Evolutionary conservation across 2,888 invertebrate species (phyloP).

Genomic region (Minunthozetes semirufus): DNA sequence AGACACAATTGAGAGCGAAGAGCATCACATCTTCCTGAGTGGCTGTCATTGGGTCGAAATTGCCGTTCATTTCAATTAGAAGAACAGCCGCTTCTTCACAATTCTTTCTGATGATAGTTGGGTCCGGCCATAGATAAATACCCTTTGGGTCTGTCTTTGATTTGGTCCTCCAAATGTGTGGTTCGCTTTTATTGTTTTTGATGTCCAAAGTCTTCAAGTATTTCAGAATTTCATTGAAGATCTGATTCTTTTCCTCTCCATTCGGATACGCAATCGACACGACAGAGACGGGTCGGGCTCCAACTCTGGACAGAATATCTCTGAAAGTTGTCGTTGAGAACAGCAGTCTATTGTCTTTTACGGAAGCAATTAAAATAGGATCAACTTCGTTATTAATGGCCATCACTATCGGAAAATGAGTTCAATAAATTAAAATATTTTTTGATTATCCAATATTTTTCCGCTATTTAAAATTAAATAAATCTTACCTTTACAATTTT

Average conservation of each 20-base stretch:
- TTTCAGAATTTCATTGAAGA: neutral
- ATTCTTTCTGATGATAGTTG: neutral
- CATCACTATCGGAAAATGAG: neutral
- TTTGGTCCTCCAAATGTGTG: neutral
- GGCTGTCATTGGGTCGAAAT: neutral
- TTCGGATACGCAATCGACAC: neutral
- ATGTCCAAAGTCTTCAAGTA: neutral
- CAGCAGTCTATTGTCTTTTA: neutral
- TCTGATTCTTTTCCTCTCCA: neutral
- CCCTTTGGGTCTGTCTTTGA: neutral
- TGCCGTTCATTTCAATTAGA: neutral
- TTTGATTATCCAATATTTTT: too few relatives aligned
- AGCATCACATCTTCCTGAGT: neutral
- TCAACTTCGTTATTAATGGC: neutral
- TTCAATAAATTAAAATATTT: too few relatives aligned
- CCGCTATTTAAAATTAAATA: too few relatives aligned
- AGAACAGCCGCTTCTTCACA: neutral
- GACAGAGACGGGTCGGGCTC: neutral
- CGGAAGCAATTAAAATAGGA: neutral
- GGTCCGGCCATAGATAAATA: neutral
- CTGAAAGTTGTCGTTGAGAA: neutral
- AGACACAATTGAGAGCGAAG: neutral
- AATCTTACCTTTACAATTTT: too few relatives aligned
- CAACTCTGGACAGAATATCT: neutral
- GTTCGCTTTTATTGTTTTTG: too few relatives aligned